These are phyloP conservation scores for Poecile montanus DNA, from an alignment of 2,797 vertebrate species.

Conservation along the genomic window DNA sequence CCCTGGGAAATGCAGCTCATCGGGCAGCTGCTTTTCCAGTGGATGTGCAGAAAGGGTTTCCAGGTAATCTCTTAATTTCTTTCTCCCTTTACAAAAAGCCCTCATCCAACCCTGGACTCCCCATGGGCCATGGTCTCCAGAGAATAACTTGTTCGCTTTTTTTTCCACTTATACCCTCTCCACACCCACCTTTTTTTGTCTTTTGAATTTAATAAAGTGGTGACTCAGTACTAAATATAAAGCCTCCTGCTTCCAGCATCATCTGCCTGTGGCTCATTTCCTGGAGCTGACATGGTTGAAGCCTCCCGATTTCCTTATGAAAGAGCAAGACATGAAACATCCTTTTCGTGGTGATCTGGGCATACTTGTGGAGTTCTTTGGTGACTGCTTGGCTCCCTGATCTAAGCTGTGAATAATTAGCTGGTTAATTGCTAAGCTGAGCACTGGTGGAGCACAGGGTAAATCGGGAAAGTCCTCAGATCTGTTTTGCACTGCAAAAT, in stretches of 20 bases:
- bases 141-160: background rate
- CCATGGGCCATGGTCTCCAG: background rate
- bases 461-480: accelerated
- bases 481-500: background rate
- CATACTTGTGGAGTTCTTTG: background rate
- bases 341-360: background rate
- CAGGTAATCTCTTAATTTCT: background rate
- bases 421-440: background rate
- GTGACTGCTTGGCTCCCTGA: background rate
- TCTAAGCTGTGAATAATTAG: background rate
- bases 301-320: constrained; percentile 27
- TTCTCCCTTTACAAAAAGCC: background rate
- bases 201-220: constrained; percentile 36
- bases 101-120: background rate
- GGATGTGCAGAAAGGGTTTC: background rate
- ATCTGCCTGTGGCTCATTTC: constrained; percentile 61
- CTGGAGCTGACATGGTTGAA: constrained; percentile 54
- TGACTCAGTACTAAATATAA: constrained; percentile 65
- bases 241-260: constrained; percentile 30
- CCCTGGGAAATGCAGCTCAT: background rate
- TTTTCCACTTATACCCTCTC: background rate
- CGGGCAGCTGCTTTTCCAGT: background rate
- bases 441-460: background rate
- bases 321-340: background rate
- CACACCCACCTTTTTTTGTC: constrained; percentile 35